A percentile compares a stretch with the other conserved stretches of the same genome.
phyloP scores from a whole-genome alignment of 53 echinoderm and acorn worm species.

The Glandiceps talaboti region DNA sequence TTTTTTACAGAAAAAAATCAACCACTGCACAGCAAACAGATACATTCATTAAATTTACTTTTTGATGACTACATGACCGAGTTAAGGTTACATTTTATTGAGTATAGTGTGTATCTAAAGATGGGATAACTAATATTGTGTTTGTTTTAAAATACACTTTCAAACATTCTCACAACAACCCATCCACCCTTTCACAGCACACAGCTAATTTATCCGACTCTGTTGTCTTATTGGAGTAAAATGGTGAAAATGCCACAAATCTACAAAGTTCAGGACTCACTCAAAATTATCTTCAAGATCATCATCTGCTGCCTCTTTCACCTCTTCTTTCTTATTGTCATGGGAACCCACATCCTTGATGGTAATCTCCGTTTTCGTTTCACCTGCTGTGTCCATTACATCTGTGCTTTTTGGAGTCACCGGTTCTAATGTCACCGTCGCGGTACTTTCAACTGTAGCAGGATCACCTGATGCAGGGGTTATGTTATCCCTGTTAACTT shows the following conservation, averaged over 20 bases:
- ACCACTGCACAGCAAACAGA: no score
- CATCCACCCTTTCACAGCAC: no score
- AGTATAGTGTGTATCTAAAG: no score
- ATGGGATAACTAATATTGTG: no score
- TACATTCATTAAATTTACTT: no score
- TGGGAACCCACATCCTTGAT: background rate
- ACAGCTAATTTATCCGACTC: no score
- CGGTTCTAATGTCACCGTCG: background rate
- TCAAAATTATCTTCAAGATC: conserved; percentile 49
- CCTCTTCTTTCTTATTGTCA: conserved; percentile 5
- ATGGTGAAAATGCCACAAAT: background rate
- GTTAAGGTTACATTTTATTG: no score
- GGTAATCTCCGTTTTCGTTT: background rate
- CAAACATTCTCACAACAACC: no score
- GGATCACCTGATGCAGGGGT: background rate
- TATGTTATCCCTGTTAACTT: background rate
- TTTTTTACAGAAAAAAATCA: no score
- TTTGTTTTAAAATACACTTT: no score
- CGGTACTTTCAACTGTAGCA: background rate
- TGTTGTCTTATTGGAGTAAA: background rate
- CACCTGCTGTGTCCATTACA: background rate
- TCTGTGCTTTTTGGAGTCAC: background rate
- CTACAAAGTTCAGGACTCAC: conserved; percentile 15
- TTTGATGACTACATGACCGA: no score
- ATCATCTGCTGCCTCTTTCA: conserved; percentile 16